Percentiles rank a stretch among this genome's conserved stretches.
Evolutionary conservation across 1,140 invertebrate species (phyloP).

Genomic region (Lepidotrigona ventralis): DNA sequence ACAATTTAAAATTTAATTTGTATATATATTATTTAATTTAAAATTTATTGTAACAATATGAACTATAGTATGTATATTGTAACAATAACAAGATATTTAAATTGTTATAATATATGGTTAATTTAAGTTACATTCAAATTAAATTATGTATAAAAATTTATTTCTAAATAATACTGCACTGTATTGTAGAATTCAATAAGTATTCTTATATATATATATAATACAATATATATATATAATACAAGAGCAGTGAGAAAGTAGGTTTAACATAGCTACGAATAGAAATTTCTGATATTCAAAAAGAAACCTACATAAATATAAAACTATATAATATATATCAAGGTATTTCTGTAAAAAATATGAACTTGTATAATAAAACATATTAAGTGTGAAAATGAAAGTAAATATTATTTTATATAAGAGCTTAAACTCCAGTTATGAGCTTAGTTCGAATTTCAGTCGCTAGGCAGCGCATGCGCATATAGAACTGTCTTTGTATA

Average conservation of each 20-base stretch:
- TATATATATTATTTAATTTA: background rate
- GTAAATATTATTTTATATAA: slow-evolving; percentile 1
- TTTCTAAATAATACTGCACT: background rate
- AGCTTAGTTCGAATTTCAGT: slow-evolving; percentile 30
- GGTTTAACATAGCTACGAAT: background rate
- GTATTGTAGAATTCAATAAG: background rate
- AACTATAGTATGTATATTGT: background rate
- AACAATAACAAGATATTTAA: background rate
- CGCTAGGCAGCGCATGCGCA: slow-evolving; percentile 41
- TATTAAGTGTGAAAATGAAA: background rate
- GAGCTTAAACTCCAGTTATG: slow-evolving; percentile 34
- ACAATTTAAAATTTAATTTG: background rate
- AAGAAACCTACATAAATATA: too few species aligned
- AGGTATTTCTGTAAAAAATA: background rate
- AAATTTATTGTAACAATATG: background rate
- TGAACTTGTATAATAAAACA: background rate
- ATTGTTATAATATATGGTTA: background rate
- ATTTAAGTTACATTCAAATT: background rate
- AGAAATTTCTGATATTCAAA: background rate
- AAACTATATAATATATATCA: background rate
- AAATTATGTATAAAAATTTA: background rate
- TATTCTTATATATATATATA: background rate
- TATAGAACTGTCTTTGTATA: background rate
- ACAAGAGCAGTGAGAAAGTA: slow-evolving; percentile 5
- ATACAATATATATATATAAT: background rate